Base-by-base conservation (phyloP, 1,140 invertebrate genomes). In the Trypoxylus dichotomus region DNA sequence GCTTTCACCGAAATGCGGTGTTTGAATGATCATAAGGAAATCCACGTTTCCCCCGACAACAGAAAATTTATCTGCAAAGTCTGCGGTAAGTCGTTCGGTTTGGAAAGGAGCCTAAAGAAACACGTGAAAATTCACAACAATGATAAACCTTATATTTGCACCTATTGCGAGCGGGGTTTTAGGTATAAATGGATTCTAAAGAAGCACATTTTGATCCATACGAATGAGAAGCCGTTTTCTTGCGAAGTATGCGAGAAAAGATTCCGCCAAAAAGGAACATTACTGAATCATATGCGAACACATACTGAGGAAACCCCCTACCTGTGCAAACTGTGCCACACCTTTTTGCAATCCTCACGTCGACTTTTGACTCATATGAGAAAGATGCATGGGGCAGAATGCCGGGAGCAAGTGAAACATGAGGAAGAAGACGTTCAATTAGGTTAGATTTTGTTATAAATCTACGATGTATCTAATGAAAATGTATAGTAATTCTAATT, bases 161-260 rank as follows among this genome's bases (percentile, higher is more conserved):
- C 10, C 15, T 19, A 43, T 1, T 75, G 58, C 25, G 43, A 60
- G 41, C 76, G 63, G 19, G 29, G 32, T 42, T 43, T 71, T 58
- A 74, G 29, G 11, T 24, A 58, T 25, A 68, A 76, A 3, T 43
- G 27, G 19, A 41, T 6, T 54, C 68, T 86, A n/a, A 42, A 81
- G 0, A 82, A 80, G 10, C 86, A 86, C 63, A 81, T 84, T 79
- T 80, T 81, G 58, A 82, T 85, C 13, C 85, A 86, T 43, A 83
- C 81, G 15, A 79, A 79, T 6, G 74, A 79, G 11, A 83, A 83
- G 77, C 78, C 82, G 11, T 79, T 80, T 42, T 77, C 75, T 37
- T 84, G 83, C 72, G 72, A 81, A 42, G 47, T 92, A 15, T 95
- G 94, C 82, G 87, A 87, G 7, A 94, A 94, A 81, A 90, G 88